These are phyloP conservation scores for Lophura nycthemera DNA, from an alignment of 2,113 vertebrate genomes.

Conservation along the genomic window DNA sequence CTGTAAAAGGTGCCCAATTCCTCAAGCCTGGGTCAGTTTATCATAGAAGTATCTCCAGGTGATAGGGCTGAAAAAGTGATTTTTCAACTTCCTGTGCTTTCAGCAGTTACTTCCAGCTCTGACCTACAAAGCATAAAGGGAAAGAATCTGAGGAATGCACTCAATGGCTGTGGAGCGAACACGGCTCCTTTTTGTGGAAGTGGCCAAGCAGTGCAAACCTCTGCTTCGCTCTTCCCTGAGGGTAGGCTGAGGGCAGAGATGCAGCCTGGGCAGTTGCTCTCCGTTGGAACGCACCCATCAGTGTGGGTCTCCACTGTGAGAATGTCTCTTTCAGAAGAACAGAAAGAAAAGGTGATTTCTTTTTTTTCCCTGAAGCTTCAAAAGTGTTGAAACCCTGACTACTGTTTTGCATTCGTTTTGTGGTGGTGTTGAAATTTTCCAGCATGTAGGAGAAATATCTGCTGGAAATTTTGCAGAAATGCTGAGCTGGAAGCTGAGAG, in stretches of 20 bases:
- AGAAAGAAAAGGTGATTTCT: neutral
- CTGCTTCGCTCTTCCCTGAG: neutral
- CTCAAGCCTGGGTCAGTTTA: conserved; percentile 8
- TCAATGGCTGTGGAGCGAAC: conserved; percentile 1
- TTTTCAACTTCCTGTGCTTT: conserved; percentile 58
- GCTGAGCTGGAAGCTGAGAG: neutral
- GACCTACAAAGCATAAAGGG: neutral
- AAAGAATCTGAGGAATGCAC: conserved; percentile 42
- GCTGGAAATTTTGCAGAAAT: neutral
- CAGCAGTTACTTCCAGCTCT: conserved; percentile 13
- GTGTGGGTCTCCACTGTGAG: neutral
- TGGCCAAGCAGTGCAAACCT: neutral
- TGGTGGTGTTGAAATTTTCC: neutral
- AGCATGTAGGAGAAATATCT: neutral
- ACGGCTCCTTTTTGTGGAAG: neutral
- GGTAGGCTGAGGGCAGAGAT: neutral
- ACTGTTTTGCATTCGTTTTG: neutral
- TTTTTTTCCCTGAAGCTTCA: neutral
- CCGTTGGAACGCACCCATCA: neutral
- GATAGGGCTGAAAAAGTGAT: conserved; percentile 28
- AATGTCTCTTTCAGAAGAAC: neutral
- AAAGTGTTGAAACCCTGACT: neutral
- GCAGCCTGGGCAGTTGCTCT: neutral
- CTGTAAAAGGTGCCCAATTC: neutral
- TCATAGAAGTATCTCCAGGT: conserved; percentile 13